Evolutionary conservation across 1,140 invertebrate genomes (phyloP).

Genomic region (Hycleus cichorii): DNA sequence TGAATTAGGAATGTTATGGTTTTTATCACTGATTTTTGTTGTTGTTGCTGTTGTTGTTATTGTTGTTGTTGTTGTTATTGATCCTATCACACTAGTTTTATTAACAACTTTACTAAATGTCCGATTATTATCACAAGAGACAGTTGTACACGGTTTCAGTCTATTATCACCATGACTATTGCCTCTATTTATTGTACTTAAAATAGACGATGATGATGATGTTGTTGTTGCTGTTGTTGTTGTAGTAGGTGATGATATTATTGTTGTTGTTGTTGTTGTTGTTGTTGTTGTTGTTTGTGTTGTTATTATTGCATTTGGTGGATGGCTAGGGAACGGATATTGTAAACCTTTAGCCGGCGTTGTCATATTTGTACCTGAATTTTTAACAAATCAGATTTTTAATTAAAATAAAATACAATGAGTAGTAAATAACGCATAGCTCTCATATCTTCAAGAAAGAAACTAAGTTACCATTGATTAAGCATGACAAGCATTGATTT

Average conservation of each 20-base stretch:
- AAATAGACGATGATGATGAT: conserved; percentile 12
- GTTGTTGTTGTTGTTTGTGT: conserved; percentile 2
- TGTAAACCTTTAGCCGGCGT: conserved; percentile 57
- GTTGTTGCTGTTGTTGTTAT: conserved; percentile 9
- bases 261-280: conserved; percentile 1
- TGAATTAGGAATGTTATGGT: conserved; percentile 22
- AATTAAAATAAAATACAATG: background rate
- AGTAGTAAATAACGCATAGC: background rate
- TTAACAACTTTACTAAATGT: conserved; percentile 44
- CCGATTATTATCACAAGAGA: conserved; percentile 38
- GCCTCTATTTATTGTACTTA: conserved; percentile 25
- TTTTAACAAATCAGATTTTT: background rate
- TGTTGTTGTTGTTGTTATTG: conserved; percentile 3
- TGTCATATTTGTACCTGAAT: background rate
- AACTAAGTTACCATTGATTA: too few relatives aligned
- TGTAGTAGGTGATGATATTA: conserved; percentile 6
- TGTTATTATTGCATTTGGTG: conserved; percentile 45
- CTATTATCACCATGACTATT: conserved; percentile 34
- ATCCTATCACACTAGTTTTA: conserved; percentile 36
- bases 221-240: conserved; percentile 13
- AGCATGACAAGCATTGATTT: too few relatives aligned
- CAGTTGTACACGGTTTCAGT: conserved; percentile 38
- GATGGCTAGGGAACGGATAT: conserved; percentile 75
- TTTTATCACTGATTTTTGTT: conserved; percentile 8
- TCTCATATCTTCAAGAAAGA: too few relatives aligned